A percentile compares a stretch with the other conserved stretches of the same genome.
Conservation (phyloP, 2,888 invertebrate species). For the Eupeodes latifasciatus region DNA sequence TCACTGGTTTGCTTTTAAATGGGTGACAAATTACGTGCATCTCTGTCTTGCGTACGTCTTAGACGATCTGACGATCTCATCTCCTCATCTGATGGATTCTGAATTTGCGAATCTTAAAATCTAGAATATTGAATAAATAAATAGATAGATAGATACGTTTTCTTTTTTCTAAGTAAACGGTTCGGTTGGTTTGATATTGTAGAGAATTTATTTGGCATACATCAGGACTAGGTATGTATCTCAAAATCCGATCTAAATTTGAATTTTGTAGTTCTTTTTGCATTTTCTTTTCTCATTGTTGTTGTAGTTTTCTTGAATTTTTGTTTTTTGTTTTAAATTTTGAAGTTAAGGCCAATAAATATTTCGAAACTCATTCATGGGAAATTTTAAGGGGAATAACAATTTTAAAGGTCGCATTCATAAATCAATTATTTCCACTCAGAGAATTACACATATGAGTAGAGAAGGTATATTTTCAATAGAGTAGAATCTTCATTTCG, state of each 20-base stretch:
- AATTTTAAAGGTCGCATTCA: conserved; percentile 65
- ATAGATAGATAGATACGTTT: conserved; percentile 28
- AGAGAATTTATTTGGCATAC: conserved; percentile 58
- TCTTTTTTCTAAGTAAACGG: conserved; percentile 13
- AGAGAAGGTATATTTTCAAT: background rate
- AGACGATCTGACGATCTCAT: conserved; percentile 28
- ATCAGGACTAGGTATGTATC: conserved; percentile 53
- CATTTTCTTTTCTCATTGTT: background rate
- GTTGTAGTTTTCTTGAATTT: background rate
- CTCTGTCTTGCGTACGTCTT: conserved; percentile 45
- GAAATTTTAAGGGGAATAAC: conserved; percentile 34
- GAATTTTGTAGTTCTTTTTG: conserved; percentile 6
- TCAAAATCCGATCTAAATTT: conserved; percentile 53
- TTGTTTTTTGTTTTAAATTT: background rate
- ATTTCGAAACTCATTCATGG: conserved; percentile 67
- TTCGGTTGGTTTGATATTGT: conserved; percentile 48
- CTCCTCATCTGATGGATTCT: background rate
- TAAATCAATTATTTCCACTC: conserved; percentile 59
- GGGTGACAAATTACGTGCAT: conserved; percentile 78
- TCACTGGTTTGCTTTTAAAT: conserved; percentile 73
- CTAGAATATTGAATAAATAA: conserved; percentile 9
- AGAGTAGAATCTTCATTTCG: background rate
- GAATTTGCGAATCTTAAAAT: conserved; percentile 59
- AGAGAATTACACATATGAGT: background rate
- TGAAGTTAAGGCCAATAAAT: conserved; percentile 45